These are phyloP conservation scores for Diadumene lineata DNA, from an alignment of 92 coral and sea anemone genomes.

Conservation along the genomic window DNA sequence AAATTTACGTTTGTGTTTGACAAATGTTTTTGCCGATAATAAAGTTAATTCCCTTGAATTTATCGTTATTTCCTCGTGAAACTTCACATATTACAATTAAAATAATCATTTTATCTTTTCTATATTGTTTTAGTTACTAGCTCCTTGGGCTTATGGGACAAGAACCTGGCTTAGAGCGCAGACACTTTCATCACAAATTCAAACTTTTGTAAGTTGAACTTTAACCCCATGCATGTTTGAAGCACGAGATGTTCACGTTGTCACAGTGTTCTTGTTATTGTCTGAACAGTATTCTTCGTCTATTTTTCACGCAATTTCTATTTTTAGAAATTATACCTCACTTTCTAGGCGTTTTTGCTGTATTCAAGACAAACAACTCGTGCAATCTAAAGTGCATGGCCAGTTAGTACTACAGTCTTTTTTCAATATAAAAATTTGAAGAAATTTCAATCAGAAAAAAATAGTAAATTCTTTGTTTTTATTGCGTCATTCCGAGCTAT, in stretches of 20 bases:
- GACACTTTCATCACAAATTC: conserved; percentile 21
- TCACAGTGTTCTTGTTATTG: neutral
- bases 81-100: neutral
- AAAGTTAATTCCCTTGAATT: neutral
- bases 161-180: conserved; percentile 3
- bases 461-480: no score
- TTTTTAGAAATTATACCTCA: neutral
- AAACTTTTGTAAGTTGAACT: conserved; percentile 33
- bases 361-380: neutral
- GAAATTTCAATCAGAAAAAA: no score
- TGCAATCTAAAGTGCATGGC: neutral
- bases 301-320: neutral
- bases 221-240: neutral
- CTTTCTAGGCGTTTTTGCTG: conserved; percentile 1
- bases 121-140: conserved; percentile 4
- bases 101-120: neutral
- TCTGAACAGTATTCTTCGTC: neutral
- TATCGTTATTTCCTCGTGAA: neutral
- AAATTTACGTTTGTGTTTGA: no score
- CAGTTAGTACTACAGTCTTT: no score
- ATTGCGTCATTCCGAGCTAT: no score
- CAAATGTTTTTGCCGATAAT: conserved; percentile 1
- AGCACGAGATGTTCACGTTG: conserved; percentile 2
- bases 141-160: neutral
- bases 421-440: no score